These are phyloP conservation scores for Drosophila biarmipes DNA, from an alignment of 1,140 invertebrate genomes.

Conservation along the genomic window DNA sequence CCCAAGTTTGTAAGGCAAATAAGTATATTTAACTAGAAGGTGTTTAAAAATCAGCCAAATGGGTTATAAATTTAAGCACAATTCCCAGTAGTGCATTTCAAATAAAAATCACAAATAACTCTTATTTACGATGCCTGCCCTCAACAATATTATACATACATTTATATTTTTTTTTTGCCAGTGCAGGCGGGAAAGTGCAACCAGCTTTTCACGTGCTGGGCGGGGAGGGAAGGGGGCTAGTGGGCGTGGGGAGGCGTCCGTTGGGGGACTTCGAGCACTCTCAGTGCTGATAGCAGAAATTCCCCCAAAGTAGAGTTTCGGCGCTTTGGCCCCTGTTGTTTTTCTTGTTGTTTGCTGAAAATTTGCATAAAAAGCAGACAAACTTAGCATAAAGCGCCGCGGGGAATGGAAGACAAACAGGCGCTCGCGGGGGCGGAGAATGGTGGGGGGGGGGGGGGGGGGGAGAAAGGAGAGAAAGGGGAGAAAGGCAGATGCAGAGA, in stretches of 20 bases:
- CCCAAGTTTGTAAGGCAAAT: too few species aligned
- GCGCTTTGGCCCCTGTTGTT: conserved; percentile 25
- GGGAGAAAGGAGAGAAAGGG: conserved; percentile 8
- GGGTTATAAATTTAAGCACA: too few species aligned
- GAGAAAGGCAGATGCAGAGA: conserved; percentile 8
- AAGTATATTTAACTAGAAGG: too few species aligned
- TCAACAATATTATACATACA: too few species aligned
- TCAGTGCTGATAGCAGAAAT: conserved; percentile 47
- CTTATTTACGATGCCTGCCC: too few species aligned
- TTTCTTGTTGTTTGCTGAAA: conserved; percentile 54
- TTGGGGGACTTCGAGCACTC: conserved; percentile 20
- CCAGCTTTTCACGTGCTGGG: conserved; percentile 35
- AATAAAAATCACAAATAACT: too few species aligned
- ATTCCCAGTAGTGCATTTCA: too few species aligned
- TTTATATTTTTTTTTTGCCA: background rate
- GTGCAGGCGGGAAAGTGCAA: conserved; percentile 30
- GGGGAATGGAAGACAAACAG: conserved; percentile 42
- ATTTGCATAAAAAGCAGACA: conserved; percentile 72
- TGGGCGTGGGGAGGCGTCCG: background rate
- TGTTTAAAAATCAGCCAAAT: too few species aligned
- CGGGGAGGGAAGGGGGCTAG: background rate
- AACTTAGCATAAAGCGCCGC: conserved; percentile 54
- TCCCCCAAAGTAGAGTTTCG: conserved; percentile 42
- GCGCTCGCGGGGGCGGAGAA: conserved; percentile 9
- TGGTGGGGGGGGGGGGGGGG: background rate